Evolutionary conservation across 2,888 invertebrate species (phyloP).

Genomic region (Siphlonurus alternatus): DNA sequence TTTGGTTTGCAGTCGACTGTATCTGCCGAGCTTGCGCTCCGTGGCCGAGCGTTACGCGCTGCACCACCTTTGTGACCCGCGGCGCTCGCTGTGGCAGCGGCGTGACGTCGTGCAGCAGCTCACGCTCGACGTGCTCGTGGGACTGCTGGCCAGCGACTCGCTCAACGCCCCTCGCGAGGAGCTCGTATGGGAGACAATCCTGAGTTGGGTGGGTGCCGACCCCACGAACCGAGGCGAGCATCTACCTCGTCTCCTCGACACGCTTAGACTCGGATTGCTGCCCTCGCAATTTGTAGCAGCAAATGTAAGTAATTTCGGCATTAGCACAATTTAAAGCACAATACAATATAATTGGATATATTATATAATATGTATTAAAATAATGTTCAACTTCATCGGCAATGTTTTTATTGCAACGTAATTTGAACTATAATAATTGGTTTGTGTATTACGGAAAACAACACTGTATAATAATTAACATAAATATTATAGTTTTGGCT

Average conservation of each 20-base stretch:
- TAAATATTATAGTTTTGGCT: too few species aligned
- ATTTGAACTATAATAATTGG: too few species aligned
- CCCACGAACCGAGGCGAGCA: not conserved
- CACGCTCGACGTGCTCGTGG: not conserved
- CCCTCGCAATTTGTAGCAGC: not conserved
- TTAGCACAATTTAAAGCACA: too few species aligned
- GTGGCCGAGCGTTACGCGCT: not conserved
- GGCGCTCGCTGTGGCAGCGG: too few species aligned
- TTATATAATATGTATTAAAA: too few species aligned
- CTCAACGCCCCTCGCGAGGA: not conserved
- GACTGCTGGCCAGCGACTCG: not conserved
- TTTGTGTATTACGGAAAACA: too few species aligned
- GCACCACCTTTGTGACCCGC: not conserved
- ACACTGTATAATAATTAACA: too few species aligned
- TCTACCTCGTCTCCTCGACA: not conserved
- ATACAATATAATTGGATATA: too few species aligned
- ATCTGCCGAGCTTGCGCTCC: not conserved
- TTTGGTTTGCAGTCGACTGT: not conserved
- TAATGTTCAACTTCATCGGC: too few species aligned
- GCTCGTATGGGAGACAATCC: not conserved
- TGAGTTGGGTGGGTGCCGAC: not conserved
- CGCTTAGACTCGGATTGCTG: not conserved
- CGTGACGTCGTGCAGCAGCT: not conserved
- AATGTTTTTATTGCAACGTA: too few species aligned
- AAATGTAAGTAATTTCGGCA: not conserved